Evolutionary conservation across 2,113 vertebrate species (phyloP).

Genomic region (Bujurquina vittata): DNA sequence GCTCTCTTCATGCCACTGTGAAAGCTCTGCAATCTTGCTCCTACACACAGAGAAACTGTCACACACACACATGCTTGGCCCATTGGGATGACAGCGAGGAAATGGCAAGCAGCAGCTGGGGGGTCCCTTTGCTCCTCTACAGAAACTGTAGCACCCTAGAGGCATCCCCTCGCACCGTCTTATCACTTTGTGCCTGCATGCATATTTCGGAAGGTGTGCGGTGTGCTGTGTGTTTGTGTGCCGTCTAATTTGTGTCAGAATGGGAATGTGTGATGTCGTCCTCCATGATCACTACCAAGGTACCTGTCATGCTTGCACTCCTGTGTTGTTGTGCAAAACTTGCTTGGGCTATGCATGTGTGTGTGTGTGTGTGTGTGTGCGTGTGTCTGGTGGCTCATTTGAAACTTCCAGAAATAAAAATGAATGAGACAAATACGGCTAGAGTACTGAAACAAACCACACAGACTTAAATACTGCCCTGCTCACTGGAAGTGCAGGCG

Average conservation of each 20-base stretch:
- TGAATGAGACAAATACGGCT: not conserved
- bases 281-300: slow-evolving; percentile 11
- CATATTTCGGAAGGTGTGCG: slow-evolving; percentile 36
- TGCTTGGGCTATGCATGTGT: not conserved
- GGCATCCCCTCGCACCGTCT: slow-evolving; percentile 47
- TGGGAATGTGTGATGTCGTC: slow-evolving; percentile 32
- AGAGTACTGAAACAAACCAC: slow-evolving; percentile 13
- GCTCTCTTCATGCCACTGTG: slow-evolving; percentile 51
- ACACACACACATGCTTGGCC: slow-evolving; percentile 35
- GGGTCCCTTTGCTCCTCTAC: slow-evolving; percentile 58
- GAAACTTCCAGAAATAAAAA: slow-evolving; percentile 16
- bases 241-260: slow-evolving; percentile 26
- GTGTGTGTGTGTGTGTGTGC: slow-evolving; percentile 2
- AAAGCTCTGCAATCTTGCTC: slow-evolving; percentile 66
- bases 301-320: slow-evolving; percentile 28
- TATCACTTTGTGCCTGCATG: slow-evolving; percentile 30
- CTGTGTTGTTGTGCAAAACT: not conserved
- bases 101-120: slow-evolving; percentile 69
- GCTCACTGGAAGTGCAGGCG: not conserved
- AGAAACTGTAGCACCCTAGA: slow-evolving; percentile 64
- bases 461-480: slow-evolving; percentile 20
- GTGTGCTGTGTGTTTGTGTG: slow-evolving; percentile 20
- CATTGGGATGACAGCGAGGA: slow-evolving; percentile 61
- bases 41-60: slow-evolving; percentile 53
- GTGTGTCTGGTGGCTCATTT: not conserved